A percentile compares a stretch with the other conserved stretches of the same genome.
These are phyloP conservation scores for Tympanoctomys barrerae DNA, from an alignment of 2,797 vertebrate species.

Conservation along the genomic window DNA sequence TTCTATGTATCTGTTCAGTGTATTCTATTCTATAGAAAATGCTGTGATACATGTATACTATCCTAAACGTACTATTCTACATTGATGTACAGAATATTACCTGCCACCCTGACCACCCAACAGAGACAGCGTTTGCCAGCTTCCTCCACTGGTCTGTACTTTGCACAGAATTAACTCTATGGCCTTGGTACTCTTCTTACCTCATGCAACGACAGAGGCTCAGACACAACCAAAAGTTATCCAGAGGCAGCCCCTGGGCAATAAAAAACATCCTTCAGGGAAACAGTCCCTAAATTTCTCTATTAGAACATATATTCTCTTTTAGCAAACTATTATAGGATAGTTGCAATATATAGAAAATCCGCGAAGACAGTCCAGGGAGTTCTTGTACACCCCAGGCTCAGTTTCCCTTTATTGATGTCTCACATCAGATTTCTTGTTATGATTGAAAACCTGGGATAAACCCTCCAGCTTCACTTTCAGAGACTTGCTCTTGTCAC, in stretches of 20 bases:
- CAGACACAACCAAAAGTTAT: not conserved
- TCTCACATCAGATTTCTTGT: not conserved
- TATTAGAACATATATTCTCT: not conserved
- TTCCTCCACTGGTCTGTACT: not conserved
- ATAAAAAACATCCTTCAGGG: not conserved
- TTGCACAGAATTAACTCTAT: not conserved
- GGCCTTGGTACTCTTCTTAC: not conserved
- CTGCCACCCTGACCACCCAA: too few relatives aligned
- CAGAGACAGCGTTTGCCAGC: too few relatives aligned
- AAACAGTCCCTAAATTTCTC: constrained; percentile 18
- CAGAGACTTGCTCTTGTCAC: not conserved
- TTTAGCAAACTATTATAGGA: constrained; percentile 15
- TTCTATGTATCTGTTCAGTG: not conserved
- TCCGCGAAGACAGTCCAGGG: not conserved
- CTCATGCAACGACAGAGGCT: not conserved
- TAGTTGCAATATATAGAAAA: constrained; percentile 35
- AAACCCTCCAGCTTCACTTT: not conserved
- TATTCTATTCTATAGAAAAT: too few relatives aligned
- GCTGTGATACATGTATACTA: too few relatives aligned
- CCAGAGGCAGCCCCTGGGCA: not conserved
- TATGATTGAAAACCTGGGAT: not conserved
- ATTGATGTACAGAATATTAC: too few relatives aligned
- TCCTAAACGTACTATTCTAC: too few relatives aligned
- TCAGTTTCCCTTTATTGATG: not conserved
- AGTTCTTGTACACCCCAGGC: not conserved